These are phyloP conservation scores for Drosophila yakuba DNA, from an alignment of 1,140 invertebrate species.

Conservation along the genomic window DNA sequence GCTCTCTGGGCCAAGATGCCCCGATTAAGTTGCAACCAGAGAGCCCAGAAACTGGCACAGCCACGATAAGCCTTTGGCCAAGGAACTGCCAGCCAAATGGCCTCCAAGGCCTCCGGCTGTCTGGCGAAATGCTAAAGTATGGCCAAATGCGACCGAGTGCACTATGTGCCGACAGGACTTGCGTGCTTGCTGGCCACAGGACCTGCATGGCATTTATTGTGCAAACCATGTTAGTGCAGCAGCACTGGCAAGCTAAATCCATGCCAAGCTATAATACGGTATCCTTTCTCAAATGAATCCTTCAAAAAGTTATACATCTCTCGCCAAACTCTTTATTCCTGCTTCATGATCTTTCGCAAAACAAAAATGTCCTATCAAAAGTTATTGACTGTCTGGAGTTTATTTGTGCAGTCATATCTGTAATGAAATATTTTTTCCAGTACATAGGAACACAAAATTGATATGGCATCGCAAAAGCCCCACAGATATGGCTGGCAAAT, in stretches of 20 bases:
- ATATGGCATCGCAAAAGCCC: conserved; percentile 41
- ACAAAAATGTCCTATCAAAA: too few species aligned
- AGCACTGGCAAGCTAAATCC: not conserved
- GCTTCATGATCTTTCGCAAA: too few species aligned
- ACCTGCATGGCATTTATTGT: conserved; percentile 51
- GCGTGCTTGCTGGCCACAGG: conserved; percentile 39
- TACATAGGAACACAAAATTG: conserved; percentile 5
- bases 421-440: conserved; percentile 8
- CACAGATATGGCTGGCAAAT: conserved; percentile 53
- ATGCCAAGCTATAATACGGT: too few species aligned
- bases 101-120: conserved; percentile 32
- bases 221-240: conserved; percentile 49
- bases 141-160: conserved; percentile 25
- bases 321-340: too few species aligned
- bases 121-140: conserved; percentile 13
- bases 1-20: conserved; percentile 18
- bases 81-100: conserved; percentile 48
- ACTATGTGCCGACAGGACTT: conserved; percentile 59
- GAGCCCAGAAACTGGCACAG: conserved; percentile 37
- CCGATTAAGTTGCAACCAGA: conserved; percentile 25
- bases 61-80: conserved; percentile 53
- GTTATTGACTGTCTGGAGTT: too few species aligned
- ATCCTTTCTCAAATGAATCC: too few species aligned
- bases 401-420: too few species aligned
- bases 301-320: too few species aligned